These are phyloP conservation scores for Pelvicachromis taeniatus DNA, from an alignment of 2,113 vertebrate species.

Conservation along the genomic window DNA sequence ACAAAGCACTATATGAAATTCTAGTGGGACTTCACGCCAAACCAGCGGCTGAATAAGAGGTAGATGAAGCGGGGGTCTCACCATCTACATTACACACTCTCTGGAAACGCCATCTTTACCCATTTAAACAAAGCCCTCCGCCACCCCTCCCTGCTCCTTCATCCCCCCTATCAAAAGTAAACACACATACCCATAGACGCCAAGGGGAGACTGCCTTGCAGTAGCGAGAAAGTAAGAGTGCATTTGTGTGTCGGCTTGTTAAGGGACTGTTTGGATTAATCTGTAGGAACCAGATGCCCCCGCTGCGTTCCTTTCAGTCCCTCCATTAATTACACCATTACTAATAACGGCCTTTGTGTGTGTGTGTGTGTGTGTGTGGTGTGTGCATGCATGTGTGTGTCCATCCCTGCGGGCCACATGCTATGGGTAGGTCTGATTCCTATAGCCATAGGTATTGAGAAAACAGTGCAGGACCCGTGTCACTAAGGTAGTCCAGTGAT, in stretches of 20 bases:
- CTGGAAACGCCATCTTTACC: constrained; percentile 34
- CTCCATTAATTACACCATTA: constrained; percentile 75
- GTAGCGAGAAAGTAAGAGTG: not conserved
- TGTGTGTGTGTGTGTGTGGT: constrained; percentile 31
- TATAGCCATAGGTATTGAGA: constrained; percentile 39
- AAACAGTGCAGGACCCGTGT: not conserved
- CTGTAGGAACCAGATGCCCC: constrained; percentile 67
- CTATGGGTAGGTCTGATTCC: constrained; percentile 27
- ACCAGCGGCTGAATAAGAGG: constrained; percentile 2
- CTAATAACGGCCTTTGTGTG: constrained; percentile 68
- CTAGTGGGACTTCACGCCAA: not conserved
- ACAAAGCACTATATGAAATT: not conserved
- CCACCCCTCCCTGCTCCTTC: not conserved
- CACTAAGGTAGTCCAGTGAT: not conserved
- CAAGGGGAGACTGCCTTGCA: constrained; percentile 4
- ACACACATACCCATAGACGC: constrained; percentile 22
- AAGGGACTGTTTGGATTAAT: constrained; percentile 60
- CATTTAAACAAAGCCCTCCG: constrained; percentile 39
- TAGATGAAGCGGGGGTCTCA: not conserved
- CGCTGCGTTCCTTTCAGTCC: constrained; percentile 52
- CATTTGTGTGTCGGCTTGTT: constrained; percentile 38
- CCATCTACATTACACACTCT: constrained; percentile 16
- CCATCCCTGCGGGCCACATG: constrained; percentile 18
- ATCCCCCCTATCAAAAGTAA: constrained; percentile 39
- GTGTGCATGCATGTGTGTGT: not conserved